phyloP scores from a whole-genome alignment of 2,113 vertebrate species.

The Cebidichthys violaceus region DNA sequence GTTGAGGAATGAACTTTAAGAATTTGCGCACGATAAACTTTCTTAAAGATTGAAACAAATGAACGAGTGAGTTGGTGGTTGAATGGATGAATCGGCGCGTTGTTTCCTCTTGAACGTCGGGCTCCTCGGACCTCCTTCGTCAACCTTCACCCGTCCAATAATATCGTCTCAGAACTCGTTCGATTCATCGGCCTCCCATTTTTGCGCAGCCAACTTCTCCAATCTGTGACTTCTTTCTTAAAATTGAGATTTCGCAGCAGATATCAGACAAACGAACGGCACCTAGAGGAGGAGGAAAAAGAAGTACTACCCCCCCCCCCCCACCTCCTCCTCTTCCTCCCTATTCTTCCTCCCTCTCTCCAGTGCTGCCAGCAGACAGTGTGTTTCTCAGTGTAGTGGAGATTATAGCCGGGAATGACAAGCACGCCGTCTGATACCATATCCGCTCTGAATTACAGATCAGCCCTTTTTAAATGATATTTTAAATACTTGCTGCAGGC shows the following conservation, averaged over 20 bases:
- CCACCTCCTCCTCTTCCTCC: background rate
- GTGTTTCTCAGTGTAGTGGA: constrained; percentile 75
- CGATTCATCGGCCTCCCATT: background rate
- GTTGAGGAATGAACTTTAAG: background rate
- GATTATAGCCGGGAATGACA: constrained; percentile 82
- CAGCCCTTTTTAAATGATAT: constrained; percentile 82
- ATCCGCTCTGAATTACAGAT: constrained; percentile 85
- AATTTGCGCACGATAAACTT: background rate
- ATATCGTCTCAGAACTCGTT: too few species aligned
- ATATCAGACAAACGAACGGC: constrained; percentile 54
- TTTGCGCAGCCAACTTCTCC: background rate
- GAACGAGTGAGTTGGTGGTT: background rate
- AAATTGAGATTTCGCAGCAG: constrained; percentile 21
- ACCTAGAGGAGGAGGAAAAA: constrained; percentile 68
- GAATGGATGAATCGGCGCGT: background rate
- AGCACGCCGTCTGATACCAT: constrained; percentile 81
- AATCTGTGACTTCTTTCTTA: constrained; percentile 20
- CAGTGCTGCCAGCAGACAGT: constrained; percentile 73
- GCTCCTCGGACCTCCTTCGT: background rate
- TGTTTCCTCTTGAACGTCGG: background rate
- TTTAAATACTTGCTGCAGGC: constrained; percentile 82
- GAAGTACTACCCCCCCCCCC: constrained; percentile 34
- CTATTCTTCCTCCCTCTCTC: constrained; percentile 58
- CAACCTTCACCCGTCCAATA: background rate
- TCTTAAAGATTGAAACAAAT: background rate